Evolutionary conservation across 92 coral and sea anemone species (phyloP), one percentile per base, ranked within the genome.

Genomic region (Phymanthus crucifer): DNA sequence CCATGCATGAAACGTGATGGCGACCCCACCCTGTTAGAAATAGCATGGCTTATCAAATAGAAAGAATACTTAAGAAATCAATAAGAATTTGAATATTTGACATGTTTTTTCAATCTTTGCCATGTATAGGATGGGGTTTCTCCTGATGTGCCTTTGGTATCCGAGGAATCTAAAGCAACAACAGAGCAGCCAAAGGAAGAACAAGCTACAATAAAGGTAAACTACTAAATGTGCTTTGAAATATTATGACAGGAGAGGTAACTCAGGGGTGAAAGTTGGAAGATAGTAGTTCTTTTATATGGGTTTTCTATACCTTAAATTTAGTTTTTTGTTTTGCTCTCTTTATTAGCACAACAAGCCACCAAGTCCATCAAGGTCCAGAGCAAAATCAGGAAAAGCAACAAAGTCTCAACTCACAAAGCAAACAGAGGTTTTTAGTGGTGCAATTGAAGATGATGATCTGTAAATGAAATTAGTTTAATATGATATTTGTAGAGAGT

Each of bases 371-470:
- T 32, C 66, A 35, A 65, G 56, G 40, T 35, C 34, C 27, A 71
- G 43, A 74, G 10, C 86, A 27, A 82, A 82, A 45, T 19, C 74
- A 27, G 75, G 43, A 23, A 81, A 81, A 66, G 6, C 72, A 13
- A 58, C 73, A 10, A 82, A 82, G 46, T 36, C 19, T 31, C 32
- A 66, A 31, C 71, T 66, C 40, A 61, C 64, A 16, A 73, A 67
- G 57, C 86, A 73, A 40, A 18, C 86, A 24, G 81, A 50, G 26
- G 86, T 74, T 10, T 82, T 82, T 65, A 61, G 72, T 68, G 72
- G 85, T 36, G 73, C 82, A 12, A 89, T 89, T 40, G 93, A 89
- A 18, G 93, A 89, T 52, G 93, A 86, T 37, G 93, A 89, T 80
- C 65, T 89, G 50, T 89, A 77, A 75, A 34, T 64, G 31, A 61